Conservation (phyloP, 1,140 invertebrate species). For the Asbolus verrucosus region DNA sequence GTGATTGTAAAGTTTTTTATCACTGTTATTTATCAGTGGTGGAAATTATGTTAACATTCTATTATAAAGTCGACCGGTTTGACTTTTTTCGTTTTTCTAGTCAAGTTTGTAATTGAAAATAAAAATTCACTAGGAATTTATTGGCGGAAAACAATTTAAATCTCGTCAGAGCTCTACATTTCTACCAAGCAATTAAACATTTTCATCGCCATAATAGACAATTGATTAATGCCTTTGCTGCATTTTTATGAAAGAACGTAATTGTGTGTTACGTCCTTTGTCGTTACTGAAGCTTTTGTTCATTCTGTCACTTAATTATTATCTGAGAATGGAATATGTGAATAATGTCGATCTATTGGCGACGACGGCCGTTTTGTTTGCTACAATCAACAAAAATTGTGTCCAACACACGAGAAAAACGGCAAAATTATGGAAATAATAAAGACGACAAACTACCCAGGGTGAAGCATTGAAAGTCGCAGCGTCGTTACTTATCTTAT, state of each 20-base stretch:
- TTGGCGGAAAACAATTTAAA: slow-evolving; percentile 13
- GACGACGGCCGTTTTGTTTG: no score
- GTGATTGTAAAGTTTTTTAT: slow-evolving; percentile 38
- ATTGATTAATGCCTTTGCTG: slow-evolving; percentile 11
- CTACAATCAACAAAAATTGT: no score
- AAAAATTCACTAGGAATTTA: no score
- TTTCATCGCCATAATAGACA: not conserved
- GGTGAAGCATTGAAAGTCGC: no score
- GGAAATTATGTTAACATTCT: slow-evolving; percentile 36
- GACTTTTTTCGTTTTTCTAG: not conserved
- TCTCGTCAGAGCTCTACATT: no score
- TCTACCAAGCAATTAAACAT: slow-evolving; percentile 2
- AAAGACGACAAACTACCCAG: no score
- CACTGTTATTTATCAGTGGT: slow-evolving; percentile 13
- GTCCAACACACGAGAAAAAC: no score
- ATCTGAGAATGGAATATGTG: not conserved
- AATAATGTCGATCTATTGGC: not conserved
- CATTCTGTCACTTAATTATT: not conserved
- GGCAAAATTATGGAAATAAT: no score
- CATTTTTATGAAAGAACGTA: slow-evolving; percentile 10
- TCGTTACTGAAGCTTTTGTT: not conserved
- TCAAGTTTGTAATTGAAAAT: no score
- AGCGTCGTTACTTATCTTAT: no score
- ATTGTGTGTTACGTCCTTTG: slow-evolving; percentile 2
- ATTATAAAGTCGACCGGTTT: not conserved